Evolutionary conservation across 92 coral and sea anemone genomes (phyloP).

Genomic region (Phymanthus crucifer): DNA sequence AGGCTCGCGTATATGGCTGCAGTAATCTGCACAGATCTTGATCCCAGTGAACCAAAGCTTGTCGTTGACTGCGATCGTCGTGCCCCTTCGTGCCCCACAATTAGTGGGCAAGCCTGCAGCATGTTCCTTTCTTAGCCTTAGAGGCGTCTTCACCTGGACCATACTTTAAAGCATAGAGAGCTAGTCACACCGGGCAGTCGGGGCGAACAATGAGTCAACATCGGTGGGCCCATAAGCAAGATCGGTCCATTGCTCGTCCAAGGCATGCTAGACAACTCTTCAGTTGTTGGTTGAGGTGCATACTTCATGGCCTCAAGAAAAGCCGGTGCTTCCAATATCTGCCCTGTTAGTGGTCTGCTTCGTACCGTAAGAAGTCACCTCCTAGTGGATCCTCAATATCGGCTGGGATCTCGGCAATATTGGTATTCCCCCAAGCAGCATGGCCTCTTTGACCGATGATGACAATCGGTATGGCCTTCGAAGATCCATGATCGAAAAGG

Average conservation of each 20-base stretch:
- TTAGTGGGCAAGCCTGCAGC: background rate
- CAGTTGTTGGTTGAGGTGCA: constrained; percentile 27
- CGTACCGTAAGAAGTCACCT: constrained; percentile 18
- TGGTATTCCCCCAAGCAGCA: constrained; percentile 31
- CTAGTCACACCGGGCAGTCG: constrained; percentile 46
- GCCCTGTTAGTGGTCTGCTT: constrained; percentile 44
- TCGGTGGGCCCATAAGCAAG: constrained; percentile 8
- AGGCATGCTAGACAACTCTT: constrained; percentile 4
- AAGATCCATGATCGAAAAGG: constrained; percentile 30
- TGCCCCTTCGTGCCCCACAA: background rate
- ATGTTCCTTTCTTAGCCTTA: background rate
- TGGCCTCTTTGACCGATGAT: constrained; percentile 34
- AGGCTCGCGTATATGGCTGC: constrained; percentile 61
- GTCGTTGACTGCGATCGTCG: background rate
- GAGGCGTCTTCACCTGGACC: background rate
- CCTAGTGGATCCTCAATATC: constrained; percentile 13
- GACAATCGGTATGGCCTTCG: constrained; percentile 22
- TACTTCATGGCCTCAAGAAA: background rate
- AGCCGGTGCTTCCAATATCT: constrained; percentile 39
- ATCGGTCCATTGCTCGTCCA: constrained; percentile 51
- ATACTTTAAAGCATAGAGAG: constrained; percentile 22
- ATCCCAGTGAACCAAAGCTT: constrained; percentile 59
- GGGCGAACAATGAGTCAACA: background rate
- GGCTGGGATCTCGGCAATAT: constrained; percentile 14
- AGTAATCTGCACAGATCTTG: constrained; percentile 58